Evolutionary conservation across 2,797 vertebrate genomes (phyloP).

Genomic region (Pangasius djambal): DNA sequence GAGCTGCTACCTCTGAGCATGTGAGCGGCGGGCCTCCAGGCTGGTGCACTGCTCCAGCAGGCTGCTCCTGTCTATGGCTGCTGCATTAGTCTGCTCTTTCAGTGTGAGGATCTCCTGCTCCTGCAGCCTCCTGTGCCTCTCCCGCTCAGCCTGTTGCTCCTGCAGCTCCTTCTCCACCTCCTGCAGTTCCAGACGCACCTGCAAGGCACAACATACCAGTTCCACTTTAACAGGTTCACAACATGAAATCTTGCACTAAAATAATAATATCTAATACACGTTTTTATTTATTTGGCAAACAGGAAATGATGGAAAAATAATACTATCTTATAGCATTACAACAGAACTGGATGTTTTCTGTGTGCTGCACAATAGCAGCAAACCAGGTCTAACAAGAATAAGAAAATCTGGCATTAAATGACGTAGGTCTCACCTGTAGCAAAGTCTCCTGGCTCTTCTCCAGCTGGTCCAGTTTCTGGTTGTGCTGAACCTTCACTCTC

Average conservation of each 20-base stretch:
- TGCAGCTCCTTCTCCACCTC: slow-evolving; percentile 67
- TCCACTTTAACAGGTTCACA: background rate
- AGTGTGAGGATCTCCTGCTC: slow-evolving; percentile 65
- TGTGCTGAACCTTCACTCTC: slow-evolving; percentile 73
- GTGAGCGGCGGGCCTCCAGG: slow-evolving; percentile 73
- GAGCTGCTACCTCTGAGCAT: slow-evolving; percentile 72
- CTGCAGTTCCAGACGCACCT: slow-evolving; percentile 79
- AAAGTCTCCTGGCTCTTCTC: slow-evolving; percentile 71
- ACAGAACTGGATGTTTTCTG: background rate
- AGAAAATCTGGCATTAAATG: slow-evolving; percentile 4
- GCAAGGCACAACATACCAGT: background rate
- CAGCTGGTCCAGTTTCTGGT: slow-evolving; percentile 75
- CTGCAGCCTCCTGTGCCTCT: slow-evolving; percentile 72
- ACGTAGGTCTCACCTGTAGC: slow-evolving; percentile 70
- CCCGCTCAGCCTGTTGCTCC: slow-evolving; percentile 69
- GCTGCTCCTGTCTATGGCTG: slow-evolving; percentile 67
- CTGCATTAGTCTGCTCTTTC: slow-evolving; percentile 60
- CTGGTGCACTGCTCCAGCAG: slow-evolving; percentile 71
- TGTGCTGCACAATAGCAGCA: background rate
- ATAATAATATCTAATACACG: background rate
- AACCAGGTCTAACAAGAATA: background rate
- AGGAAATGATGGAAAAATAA: background rate
- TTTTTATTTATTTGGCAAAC: background rate
- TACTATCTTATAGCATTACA: background rate
- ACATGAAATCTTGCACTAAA: background rate